Base-by-base conservation (phyloP, 2,888 invertebrate genomes). In the Mechanitis mazaeus region DNA sequence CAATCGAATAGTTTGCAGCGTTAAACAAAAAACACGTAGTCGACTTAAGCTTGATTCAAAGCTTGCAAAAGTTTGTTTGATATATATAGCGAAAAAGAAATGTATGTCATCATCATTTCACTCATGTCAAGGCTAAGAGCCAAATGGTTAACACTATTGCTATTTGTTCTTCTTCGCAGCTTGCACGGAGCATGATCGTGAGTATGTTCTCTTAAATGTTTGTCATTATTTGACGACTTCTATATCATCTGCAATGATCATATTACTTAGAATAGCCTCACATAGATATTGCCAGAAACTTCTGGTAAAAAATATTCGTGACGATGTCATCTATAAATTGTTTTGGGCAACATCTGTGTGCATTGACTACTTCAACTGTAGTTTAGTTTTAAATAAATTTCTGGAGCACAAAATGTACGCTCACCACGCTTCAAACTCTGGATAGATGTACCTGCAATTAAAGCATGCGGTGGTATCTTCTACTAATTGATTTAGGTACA, bases 111-210 rank as follows among this genome's bases (percentile, higher is more conserved):
- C 74, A 77, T 76, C 71, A 71, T 64, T 73, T 75, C 74, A 77
- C 75, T 72, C 72, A 72, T 67, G 66, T 69, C 70, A 80, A 82
- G 84, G 85, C 85, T 74, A 63, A 66, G 63, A 65, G 78, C 77
- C 76, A 71, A 75, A 72, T 69, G 70, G 77, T 72, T 77, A 77
- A 75, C 87, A 92, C 85, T 92, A 90, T 92, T 91, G 92, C 91
- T 92, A 88, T 92, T 89, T 92, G 91, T 92, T 91, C 92, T 92
- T 87, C 84, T 85, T 83, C 79, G 92, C 93, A 94, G 95, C 95
- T 95, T 94, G 94, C 95, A 94, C 94, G 95, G 94, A 94, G 94
- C 94, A 95, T 95, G 95, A 94, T 94, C 93, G 95, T 95, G 94
- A 95, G 95, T 95, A 95, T 92, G 78, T 75, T 80, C 70, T 80